Percentiles rank a stretch among this genome's conserved stretches.
Evolutionary conservation across 1,140 invertebrate genomes (phyloP).

Genomic region (Portunus trituberculatus): DNA sequence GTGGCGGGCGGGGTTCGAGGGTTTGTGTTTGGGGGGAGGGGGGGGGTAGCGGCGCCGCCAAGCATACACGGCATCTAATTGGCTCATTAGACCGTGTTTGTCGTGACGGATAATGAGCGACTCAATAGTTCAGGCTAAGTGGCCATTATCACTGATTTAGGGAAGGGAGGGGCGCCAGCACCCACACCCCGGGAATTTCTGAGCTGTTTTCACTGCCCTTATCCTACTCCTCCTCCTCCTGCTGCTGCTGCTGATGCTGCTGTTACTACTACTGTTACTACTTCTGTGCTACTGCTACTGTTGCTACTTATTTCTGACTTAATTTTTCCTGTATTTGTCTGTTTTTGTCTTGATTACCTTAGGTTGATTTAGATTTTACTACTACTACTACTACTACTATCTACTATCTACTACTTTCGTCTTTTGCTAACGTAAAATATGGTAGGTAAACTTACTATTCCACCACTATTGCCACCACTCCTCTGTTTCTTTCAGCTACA

Average conservation of each 20-base stretch:
- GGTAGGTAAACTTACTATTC: too few species aligned
- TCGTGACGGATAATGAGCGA: constrained; percentile 73
- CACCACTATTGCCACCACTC: not conserved
- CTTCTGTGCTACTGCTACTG: too few species aligned
- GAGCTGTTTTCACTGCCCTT: constrained; percentile 53
- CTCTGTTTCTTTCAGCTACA: not conserved
- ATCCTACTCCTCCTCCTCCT: too few species aligned
- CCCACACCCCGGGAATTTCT: constrained; percentile 54
- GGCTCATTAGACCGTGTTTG: constrained; percentile 71
- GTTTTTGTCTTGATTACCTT: not conserved
- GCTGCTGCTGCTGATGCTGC: too few species aligned
- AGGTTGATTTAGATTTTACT: not conserved
- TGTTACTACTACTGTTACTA: too few species aligned
- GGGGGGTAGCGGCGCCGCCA: constrained; percentile 43
- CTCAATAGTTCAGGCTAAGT: constrained; percentile 73
- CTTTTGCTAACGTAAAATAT: not conserved
- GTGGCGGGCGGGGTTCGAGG: not conserved
- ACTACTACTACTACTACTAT: constrained; percentile 10
- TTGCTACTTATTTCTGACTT: too few species aligned
- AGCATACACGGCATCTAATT: constrained; percentile 68
- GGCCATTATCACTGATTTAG: constrained; percentile 74
- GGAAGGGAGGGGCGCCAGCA: constrained; percentile 43
- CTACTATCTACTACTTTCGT: not conserved
- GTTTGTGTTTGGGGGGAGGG: not conserved
- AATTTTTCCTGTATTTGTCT: not conserved